Conservation (phyloP, 2,113 vertebrate species). For the Dipodomys ordii region DNA sequence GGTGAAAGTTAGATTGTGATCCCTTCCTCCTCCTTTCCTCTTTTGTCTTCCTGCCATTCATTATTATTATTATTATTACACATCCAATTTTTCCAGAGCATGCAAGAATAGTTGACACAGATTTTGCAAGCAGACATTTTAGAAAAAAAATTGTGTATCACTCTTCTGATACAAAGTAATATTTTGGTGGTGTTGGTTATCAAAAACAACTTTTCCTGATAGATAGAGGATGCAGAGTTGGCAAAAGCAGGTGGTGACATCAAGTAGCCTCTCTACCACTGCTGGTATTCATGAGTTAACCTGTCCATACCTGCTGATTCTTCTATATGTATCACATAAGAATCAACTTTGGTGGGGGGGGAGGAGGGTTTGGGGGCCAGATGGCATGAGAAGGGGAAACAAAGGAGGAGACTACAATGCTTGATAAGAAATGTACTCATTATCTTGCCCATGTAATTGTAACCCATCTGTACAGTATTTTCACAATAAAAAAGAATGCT, state of each 20-base stretch:
- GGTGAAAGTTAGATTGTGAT: background rate
- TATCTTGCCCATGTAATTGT: too few relatives aligned
- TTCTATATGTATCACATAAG: background rate
- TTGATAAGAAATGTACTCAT: too few relatives aligned
- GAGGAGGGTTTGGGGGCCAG: background rate
- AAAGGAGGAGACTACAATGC: too few relatives aligned
- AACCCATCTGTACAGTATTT: too few relatives aligned
- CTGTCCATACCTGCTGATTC: background rate
- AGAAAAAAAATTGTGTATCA: background rate
- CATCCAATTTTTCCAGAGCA: background rate
- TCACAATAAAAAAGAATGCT: background rate
- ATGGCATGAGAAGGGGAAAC: too few relatives aligned
- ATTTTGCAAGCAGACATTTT: background rate
- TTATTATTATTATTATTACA: background rate
- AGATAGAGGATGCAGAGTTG: background rate
- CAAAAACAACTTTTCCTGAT: background rate
- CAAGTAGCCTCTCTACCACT: background rate
- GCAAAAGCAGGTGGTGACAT: background rate
- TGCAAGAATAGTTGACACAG: background rate
- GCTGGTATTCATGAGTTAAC: too few relatives aligned
- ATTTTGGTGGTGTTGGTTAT: background rate
- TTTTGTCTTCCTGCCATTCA: background rate
- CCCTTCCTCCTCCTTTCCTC: background rate
- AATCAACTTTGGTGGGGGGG: too few relatives aligned
- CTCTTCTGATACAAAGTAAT: background rate